phyloP scores from a whole-genome alignment of 2,797 vertebrate species.

The Crenuchus spilurus region DNA sequence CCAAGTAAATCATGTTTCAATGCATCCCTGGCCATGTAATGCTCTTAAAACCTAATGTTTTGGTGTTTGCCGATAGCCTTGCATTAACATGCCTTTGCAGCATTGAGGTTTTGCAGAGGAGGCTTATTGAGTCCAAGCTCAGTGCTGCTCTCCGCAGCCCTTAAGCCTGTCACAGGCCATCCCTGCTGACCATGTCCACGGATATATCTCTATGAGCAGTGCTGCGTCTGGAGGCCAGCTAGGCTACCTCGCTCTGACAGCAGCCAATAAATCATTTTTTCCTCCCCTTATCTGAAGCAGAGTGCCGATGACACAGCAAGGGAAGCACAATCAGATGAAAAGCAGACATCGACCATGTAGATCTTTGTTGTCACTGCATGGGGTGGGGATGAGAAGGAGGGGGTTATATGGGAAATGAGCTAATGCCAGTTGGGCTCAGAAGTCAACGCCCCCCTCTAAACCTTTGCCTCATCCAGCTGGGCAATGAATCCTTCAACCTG shows the following conservation, averaged over 20 bases:
- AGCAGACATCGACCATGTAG: constrained; percentile 42
- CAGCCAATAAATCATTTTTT: constrained; percentile 53
- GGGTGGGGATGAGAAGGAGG: no score
- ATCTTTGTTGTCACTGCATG: constrained; percentile 46
- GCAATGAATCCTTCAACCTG: constrained; percentile 16
- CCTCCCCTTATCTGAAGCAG: constrained; percentile 49
- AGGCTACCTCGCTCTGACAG: constrained; percentile 38
- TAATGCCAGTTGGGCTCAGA: constrained; percentile 33
- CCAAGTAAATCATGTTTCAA: constrained; percentile 17
- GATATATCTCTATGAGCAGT: constrained; percentile 38
- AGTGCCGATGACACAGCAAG: constrained; percentile 39
- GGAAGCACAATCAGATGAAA: constrained; percentile 56
- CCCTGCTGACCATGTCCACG: constrained; percentile 42
- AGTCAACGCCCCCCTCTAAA: constrained; percentile 32
- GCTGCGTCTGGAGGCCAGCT: constrained; percentile 42
- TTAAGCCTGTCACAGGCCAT: constrained; percentile 48
- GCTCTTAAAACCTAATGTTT: constrained; percentile 7
- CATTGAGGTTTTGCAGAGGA: background rate
- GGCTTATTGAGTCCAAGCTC: constrained; percentile 3
- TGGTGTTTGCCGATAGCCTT: constrained; percentile 8
- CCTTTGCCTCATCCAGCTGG: constrained; percentile 17
- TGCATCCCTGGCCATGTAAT: background rate
- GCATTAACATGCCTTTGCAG: constrained; percentile 17
- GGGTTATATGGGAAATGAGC: constrained; percentile 42
- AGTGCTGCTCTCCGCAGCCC: constrained; percentile 22